Conservation (phyloP, 2,113 vertebrate species). For the Calidris pugnax region DNA sequence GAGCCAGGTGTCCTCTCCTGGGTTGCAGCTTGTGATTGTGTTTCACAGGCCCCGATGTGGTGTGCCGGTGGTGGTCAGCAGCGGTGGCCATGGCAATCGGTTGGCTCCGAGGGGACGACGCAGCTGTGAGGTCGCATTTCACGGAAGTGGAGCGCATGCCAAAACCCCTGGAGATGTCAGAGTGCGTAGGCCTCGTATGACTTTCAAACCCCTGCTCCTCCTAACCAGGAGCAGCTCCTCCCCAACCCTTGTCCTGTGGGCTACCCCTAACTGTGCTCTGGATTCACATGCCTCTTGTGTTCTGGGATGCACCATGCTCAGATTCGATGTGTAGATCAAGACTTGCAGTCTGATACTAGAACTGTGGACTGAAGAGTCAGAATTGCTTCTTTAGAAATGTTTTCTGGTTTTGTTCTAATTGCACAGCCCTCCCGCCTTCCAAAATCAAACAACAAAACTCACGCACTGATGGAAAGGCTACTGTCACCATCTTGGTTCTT, state of each 20-base stretch:
- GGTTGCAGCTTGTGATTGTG: background rate
- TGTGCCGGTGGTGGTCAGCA: constrained; percentile 94
- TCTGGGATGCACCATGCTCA: background rate
- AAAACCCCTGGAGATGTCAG: constrained; percentile 86
- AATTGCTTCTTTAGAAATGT: background rate
- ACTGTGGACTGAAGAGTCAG: background rate
- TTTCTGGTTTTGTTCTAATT: background rate
- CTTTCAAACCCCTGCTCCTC: background rate
- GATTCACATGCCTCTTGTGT: background rate
- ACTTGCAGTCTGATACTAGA: background rate
- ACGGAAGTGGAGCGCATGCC: constrained; percentile 90
- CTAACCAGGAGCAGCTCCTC: background rate
- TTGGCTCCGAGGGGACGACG: constrained; percentile 92
- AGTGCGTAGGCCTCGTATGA: constrained; percentile 76
- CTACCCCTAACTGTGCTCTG: background rate
- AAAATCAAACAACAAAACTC: background rate
- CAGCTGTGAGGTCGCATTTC: constrained; percentile 79
- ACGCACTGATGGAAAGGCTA: background rate
- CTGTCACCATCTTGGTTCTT: background rate
- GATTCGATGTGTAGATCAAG: background rate
- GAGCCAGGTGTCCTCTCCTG: background rate
- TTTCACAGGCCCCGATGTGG: constrained; percentile 83
- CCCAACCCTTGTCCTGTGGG: background rate
- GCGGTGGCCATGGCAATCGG: constrained; percentile 85
- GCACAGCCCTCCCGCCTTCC: background rate